Percentiles rank a stretch among this genome's conserved stretches.
Evolutionary conservation across 53 echinoderm and acorn worm genomes (phyloP).

Genomic region (Glandiceps talaboti): DNA sequence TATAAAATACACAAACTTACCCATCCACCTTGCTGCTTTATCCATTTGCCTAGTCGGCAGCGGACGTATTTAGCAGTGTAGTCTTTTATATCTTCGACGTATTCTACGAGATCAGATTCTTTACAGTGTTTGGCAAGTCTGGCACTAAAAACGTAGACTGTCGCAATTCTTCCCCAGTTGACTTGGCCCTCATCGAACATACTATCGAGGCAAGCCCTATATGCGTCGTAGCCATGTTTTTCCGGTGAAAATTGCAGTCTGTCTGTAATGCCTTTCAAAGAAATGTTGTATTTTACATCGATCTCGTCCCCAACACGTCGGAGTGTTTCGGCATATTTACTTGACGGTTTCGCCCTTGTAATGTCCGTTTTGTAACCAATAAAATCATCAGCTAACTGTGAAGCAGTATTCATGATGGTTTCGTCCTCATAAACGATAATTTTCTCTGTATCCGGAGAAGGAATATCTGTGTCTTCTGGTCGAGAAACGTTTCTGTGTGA

Average conservation of each 20-base stretch:
- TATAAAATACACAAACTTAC: slow-evolving; percentile 27
- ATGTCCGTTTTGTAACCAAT: neutral
- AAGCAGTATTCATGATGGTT: neutral
- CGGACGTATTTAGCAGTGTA: slow-evolving; percentile 80
- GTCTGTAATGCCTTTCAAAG: slow-evolving; percentile 79
- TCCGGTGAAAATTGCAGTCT: slow-evolving; percentile 80
- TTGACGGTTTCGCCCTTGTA: slow-evolving; percentile 6
- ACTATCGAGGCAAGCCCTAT: slow-evolving; percentile 74
- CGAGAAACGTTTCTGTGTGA: neutral
- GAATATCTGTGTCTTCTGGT: neutral
- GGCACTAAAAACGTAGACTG: slow-evolving; percentile 96
- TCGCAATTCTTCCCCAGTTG: slow-evolving; percentile 92
- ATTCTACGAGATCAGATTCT: slow-evolving; percentile 50
- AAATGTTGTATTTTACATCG: slow-evolving; percentile 83
- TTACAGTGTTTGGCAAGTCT: slow-evolving; percentile 87
- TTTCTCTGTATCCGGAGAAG: neutral
- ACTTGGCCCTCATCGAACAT: slow-evolving; percentile 98
- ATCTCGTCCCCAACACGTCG: slow-evolving; percentile 91
- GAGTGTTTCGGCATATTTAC: slow-evolving; percentile 69
- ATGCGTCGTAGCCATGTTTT: slow-evolving; percentile 68
- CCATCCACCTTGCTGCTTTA: slow-evolving; percentile 95
- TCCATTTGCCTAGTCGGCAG: slow-evolving; percentile 57
- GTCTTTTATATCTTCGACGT: slow-evolving; percentile 54
- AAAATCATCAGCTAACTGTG: neutral
- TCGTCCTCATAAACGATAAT: neutral